These are phyloP conservation scores for Montipora capricornis DNA, from an alignment of 64 coral and sea anemone genomes.

Conservation along the genomic window DNA sequence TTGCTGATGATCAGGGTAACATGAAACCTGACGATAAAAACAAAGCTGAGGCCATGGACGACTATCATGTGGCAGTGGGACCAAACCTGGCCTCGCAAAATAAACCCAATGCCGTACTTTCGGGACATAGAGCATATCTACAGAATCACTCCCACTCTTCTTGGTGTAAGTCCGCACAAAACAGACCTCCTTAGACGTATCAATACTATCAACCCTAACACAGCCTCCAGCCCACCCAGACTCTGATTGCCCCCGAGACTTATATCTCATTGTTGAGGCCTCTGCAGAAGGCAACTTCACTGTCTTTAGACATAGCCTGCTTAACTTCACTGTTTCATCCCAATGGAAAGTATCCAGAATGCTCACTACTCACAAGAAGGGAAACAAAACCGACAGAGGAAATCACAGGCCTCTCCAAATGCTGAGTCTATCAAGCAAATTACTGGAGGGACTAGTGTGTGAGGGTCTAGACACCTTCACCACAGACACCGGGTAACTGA, in stretches of 20 bases:
- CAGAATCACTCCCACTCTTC: too few relatives aligned
- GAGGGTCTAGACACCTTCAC: slow-evolving; percentile 45
- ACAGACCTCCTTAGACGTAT: too few relatives aligned
- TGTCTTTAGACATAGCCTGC: slow-evolving; percentile 44
- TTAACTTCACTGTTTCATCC: slow-evolving; percentile 43
- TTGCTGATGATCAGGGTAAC: too few relatives aligned
- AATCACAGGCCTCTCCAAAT: slow-evolving; percentile 21
- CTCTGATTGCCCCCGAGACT: slow-evolving; percentile 24
- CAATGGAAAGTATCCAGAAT: slow-evolving; percentile 66
- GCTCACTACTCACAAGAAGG: slow-evolving; percentile 54
- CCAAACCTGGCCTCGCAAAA: too few relatives aligned
- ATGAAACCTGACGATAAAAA: too few relatives aligned
- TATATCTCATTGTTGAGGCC: slow-evolving; percentile 62
- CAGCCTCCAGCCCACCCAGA: too few relatives aligned
- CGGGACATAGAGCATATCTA: too few relatives aligned
- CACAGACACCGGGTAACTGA: neutral
- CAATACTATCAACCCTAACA: too few relatives aligned
- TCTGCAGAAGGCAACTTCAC: slow-evolving; percentile 30
- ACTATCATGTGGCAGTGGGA: too few relatives aligned
- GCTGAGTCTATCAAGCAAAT: slow-evolving; percentile 11
- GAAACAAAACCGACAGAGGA: slow-evolving; percentile 17
- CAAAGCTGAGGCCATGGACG: too few relatives aligned
- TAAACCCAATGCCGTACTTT: too few relatives aligned
- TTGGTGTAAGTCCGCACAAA: too few relatives aligned
- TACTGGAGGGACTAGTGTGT: slow-evolving; percentile 57